These are phyloP conservation scores for Gopherus flavomarginatus DNA, from an alignment of 2,113 vertebrate species.

Conservation along the genomic window DNA sequence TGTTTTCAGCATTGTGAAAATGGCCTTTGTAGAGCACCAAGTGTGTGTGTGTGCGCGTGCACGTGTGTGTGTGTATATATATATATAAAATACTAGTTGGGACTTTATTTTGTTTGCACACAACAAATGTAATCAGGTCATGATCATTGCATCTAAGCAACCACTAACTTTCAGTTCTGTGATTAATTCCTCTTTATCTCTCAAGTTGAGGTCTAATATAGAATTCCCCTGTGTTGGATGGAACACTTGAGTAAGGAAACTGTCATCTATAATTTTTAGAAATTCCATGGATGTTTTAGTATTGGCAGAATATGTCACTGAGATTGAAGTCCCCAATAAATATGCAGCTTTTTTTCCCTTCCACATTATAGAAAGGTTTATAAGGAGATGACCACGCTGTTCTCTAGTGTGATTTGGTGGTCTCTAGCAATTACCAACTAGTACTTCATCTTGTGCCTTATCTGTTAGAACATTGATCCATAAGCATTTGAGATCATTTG, in stretches of 20 bases:
- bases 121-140: background rate
- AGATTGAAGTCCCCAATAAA: background rate
- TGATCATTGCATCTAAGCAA: background rate
- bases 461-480: background rate
- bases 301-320: background rate
- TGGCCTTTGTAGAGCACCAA: background rate
- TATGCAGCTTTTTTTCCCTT: background rate
- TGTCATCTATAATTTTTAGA: background rate
- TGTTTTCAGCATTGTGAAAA: background rate
- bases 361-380: background rate
- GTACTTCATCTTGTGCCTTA: background rate
- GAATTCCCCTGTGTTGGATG: background rate
- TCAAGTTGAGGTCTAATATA: background rate
- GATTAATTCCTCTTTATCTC: background rate
- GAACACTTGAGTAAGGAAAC: background rate
- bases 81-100: background rate
- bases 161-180: background rate
- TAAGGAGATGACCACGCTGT: background rate
- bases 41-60: no score
- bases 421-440: background rate
- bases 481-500: background rate
- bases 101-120: background rate
- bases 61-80: no score
- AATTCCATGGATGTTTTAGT: background rate
- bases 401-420: background rate